phyloP scores from a whole-genome alignment of 2,797 vertebrate species.

The Esox masquinongy region DNA sequence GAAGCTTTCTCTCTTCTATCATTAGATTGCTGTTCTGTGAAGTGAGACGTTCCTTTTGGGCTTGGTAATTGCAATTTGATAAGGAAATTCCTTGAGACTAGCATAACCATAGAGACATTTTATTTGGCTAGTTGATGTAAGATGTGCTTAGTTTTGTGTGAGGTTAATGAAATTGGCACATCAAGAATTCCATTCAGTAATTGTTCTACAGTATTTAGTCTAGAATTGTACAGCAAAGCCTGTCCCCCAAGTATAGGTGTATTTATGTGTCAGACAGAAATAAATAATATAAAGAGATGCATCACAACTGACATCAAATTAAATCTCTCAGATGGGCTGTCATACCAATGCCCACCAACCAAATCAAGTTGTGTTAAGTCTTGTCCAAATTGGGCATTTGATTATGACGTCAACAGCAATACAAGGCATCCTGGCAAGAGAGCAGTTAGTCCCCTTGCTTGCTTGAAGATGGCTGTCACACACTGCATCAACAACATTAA shows the following conservation, averaged over 20 bases:
- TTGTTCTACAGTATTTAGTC: neutral
- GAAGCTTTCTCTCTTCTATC: neutral
- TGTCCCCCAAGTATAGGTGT: constrained; percentile 14
- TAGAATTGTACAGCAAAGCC: neutral
- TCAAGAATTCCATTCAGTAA: neutral
- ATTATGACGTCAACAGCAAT: constrained; percentile 39
- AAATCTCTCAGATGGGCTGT: constrained; percentile 72
- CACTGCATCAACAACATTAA: constrained; percentile 40
- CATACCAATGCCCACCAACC: constrained; percentile 47
- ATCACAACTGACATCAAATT: constrained; percentile 57
- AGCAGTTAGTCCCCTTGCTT: constrained; percentile 40
- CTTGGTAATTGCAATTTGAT: neutral
- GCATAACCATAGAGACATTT: neutral
- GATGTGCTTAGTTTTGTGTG: neutral
- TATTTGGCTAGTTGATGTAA: neutral
- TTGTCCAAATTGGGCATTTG: constrained; percentile 43
- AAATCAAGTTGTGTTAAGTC: constrained; percentile 51
- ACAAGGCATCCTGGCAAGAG: constrained; percentile 22
- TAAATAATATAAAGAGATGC: constrained; percentile 33
- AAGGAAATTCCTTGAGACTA: neutral
- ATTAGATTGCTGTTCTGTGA: neutral
- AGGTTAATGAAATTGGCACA: neutral
- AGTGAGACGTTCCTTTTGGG: neutral
- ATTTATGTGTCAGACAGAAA: constrained; percentile 24
- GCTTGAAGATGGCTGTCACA: constrained; percentile 50